A percentile compares a stretch with the other conserved stretches of the same genome.
Evolutionary conservation across 2,113 vertebrate genomes (phyloP).

Genomic region (Heterotilapia buettikoferi): DNA sequence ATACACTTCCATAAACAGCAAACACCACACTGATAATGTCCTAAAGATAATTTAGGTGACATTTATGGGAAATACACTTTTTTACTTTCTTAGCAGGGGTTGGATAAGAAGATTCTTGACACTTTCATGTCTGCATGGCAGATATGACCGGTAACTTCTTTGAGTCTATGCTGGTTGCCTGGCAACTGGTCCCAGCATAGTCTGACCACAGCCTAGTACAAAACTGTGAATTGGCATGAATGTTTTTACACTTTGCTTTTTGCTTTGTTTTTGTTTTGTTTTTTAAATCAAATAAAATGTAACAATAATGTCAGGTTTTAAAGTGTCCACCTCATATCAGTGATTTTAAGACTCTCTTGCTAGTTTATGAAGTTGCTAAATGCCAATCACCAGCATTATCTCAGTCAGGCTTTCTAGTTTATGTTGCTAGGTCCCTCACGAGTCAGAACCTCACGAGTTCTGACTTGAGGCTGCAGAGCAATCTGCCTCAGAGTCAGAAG

Average conservation of each 20-base stretch:
- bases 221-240: background rate
- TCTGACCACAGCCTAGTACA: background rate
- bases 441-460: background rate
- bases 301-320: background rate
- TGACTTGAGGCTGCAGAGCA: background rate
- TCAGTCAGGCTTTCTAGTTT: background rate
- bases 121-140: background rate
- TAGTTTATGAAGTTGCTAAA: background rate
- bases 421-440: background rate
- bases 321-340: background rate
- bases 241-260: background rate
- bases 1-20: background rate
- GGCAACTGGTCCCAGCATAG: background rate
- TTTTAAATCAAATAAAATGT: background rate
- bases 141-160: background rate
- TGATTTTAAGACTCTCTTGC: background rate
- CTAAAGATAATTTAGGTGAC: background rate
- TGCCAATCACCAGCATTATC: background rate
- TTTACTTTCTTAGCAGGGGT: background rate
- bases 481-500: background rate
- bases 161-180: background rate
- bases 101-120: background rate
- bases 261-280: background rate
- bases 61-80: background rate
- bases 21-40: background rate